These are phyloP conservation scores for Cotesia typhae DNA, from an alignment of 1,140 invertebrate genomes.

Conservation along the genomic window DNA sequence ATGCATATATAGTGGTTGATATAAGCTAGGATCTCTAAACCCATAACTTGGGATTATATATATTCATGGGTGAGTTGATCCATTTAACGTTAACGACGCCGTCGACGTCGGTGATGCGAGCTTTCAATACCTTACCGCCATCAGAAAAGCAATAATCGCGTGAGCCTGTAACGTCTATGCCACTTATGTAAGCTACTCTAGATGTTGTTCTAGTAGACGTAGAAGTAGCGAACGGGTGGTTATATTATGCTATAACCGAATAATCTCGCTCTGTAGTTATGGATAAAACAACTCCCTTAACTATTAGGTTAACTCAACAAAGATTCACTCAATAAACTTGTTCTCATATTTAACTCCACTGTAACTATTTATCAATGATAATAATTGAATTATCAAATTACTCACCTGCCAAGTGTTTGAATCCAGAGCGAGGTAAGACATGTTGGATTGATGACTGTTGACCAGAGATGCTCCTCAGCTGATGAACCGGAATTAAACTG, in stretches of 20 bases:
- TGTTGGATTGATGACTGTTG: constrained; percentile 53
- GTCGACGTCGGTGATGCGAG: constrained; percentile 10
- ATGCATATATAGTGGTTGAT: too few species aligned
- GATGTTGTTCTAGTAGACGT: background rate
- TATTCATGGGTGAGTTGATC: constrained; percentile 10
- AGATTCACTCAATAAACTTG: constrained; percentile 2
- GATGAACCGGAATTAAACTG: too few species aligned
- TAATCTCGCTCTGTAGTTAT: background rate
- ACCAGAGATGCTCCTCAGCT: constrained; percentile 35
- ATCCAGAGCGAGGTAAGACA: constrained; percentile 65
- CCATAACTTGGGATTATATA: background rate
- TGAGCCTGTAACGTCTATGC: constrained; percentile 29
- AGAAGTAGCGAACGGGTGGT: background rate
- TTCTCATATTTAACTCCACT: background rate
- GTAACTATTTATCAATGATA: too few species aligned
- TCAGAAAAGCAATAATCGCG: constrained; percentile 44
- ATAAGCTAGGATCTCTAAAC: too few species aligned
- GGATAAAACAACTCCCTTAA: background rate
- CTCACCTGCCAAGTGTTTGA: constrained; percentile 65
- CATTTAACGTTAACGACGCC: constrained; percentile 15
- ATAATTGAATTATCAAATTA: constrained; percentile 16
- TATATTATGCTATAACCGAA: background rate
- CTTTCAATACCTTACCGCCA: background rate
- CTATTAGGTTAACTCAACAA: background rate
- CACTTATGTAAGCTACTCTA: constrained; percentile 22